Base-by-base conservation (phyloP, 2,113 vertebrate genomes). In the Aleadryas rufinucha region DNA sequence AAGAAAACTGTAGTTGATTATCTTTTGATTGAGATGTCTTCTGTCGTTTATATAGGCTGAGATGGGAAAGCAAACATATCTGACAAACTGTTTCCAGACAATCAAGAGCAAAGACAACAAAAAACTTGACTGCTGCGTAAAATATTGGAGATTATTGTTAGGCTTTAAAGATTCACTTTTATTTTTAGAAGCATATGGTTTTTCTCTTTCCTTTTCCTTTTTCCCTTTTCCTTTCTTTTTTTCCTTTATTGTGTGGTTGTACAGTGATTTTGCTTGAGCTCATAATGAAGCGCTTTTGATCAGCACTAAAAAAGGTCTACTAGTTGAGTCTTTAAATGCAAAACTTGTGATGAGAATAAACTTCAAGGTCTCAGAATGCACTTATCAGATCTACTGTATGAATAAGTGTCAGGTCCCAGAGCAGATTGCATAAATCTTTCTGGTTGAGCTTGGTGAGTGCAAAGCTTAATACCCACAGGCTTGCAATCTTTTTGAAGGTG, bases 261-360 rank as follows among this genome's bases (percentile, higher is more conserved):
- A 83, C 50, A 76, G 89, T 96, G 95, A 93, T 95, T 96, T 89
- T 93, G 75, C 89, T 95, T 84, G 77, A 96, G 81, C 89, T 96
- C 49, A 52, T 96, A 96, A 95, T 81, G 80, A 97, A 95, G 75
- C 4, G n/a, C 81, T 97, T 98, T 96, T 97, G 97, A 97, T 98
- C 93, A 97, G 84, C 95, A 90, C 84, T 95, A 64, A 93, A 96
- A 97, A 96, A 97, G 90, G 95, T 97, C 95, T 97, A 89, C 92
- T 80, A 59, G 87, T 88, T 95, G 95, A 98, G 97, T 97, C 90
- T 86, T 93, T 94, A 95, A 98, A 97, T 97, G 89, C 76, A 97
- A 96, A 98, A 97, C 90, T 97, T 97, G 90, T 97, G 96, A 96
- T 96, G 93, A 98, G 96, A 97, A 97, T 97, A 97, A 97, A 97